phyloP scores from a whole-genome alignment of 2,888 invertebrate species.

The Chorisops tibialis region DNA sequence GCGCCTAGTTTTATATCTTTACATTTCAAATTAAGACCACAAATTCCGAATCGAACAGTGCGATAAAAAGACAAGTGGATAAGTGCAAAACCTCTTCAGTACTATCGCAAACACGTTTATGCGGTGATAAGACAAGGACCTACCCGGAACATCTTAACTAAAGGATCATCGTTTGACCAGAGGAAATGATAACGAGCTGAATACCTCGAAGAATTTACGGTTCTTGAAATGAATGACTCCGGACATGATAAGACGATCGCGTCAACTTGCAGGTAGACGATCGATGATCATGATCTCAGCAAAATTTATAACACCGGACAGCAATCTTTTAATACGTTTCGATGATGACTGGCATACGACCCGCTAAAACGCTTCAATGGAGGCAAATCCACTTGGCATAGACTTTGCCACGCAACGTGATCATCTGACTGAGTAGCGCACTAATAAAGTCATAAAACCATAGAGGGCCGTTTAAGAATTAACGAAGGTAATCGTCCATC shows the following conservation, averaged over 20 bases:
- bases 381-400: conserved; percentile 13
- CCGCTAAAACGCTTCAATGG: background rate
- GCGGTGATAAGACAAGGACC: conserved; percentile 26
- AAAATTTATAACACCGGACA: conserved; percentile 9
- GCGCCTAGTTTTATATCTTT: conserved; percentile 12
- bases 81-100: conserved; percentile 30
- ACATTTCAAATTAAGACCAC: conserved; percentile 15
- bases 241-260: conserved; percentile 5
- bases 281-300: conserved; percentile 11
- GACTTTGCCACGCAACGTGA: conserved; percentile 21
- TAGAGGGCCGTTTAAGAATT: background rate
- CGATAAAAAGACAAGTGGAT: conserved; percentile 6
- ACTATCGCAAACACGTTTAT: conserved; percentile 29
- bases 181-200: conserved; percentile 1
- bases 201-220: conserved; percentile 12
- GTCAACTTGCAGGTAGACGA: conserved; percentile 6
- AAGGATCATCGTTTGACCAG: conserved; percentile 17
- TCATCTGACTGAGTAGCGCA: background rate
- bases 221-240: conserved; percentile 11
- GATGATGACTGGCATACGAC: too few relatives aligned
- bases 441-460: conserved; percentile 2
- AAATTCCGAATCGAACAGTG: conserved; percentile 6
- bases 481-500: conserved; percentile 1
- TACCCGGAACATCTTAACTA: conserved; percentile 19
- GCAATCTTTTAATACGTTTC: background rate